Evolutionary conservation across 2,113 vertebrate species (phyloP), one percentile per base, ranked within the genome.

Genomic region (Neogale vison): DNA sequence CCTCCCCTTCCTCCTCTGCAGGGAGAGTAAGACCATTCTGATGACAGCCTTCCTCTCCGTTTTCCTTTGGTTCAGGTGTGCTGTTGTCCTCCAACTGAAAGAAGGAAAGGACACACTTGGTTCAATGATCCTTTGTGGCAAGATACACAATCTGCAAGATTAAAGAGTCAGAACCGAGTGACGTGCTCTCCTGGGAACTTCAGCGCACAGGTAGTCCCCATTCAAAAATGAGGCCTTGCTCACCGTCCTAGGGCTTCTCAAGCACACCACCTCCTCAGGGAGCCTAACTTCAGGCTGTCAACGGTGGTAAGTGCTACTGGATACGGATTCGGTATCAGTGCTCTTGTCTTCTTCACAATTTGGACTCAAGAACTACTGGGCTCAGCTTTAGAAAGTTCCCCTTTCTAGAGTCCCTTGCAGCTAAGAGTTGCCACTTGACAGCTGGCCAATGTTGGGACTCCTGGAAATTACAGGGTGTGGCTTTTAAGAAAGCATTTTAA

Each of bases 41-140:
- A 91, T 99, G 99, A 99, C 99, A 99, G 88, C 98, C 98, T 92
- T 99, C 99, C 91, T 99, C 99, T 91, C 99, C 99, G 97, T 99
- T 99, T 98, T 99, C 99, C 99, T 99, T 99, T 98, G 99, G 99
- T 99, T 99, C 99, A 84, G 99, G 99, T 98, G 99, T 99, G 98
- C 99, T 99, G 97, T 98, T 99, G 86, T 97, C 98, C 91, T 99
- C 99, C 97, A 99, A 97, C 99, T 99, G 50, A 47, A 97, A 24
- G 21, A 96, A 92, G 96, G 96, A 15, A 92, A 95, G 95, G 80
- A 96, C 0, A 92, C 50, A 92, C 8, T 72, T 96, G 18, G 47
- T 61, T 76, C 87, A 96, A 94, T 3, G 6, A 83, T 47, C 8
- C n/a, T 93, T 85, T 87, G 31, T 83, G 6, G 61, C 17, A 88